Conservation (phyloP, 2,888 invertebrate species). For the Eupeodes latifasciatus region DNA sequence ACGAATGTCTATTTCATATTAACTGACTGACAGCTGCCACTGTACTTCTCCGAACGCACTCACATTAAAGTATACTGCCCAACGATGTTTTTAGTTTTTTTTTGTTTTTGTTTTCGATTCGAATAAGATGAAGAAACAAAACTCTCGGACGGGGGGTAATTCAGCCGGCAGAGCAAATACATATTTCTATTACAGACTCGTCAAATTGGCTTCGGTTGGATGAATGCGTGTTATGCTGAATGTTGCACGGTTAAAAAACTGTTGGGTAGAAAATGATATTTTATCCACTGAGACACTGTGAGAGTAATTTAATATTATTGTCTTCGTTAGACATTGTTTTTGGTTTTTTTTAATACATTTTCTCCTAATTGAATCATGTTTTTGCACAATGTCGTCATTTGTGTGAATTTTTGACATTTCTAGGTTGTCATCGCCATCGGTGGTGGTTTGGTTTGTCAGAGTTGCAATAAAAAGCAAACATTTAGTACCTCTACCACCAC, state of each 20-base stretch:
- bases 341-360: slow-evolving; percentile 33
- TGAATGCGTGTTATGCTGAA: slow-evolving; percentile 53
- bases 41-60: slow-evolving; percentile 44
- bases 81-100: background rate
- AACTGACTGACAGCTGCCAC: slow-evolving; percentile 45
- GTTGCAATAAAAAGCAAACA: slow-evolving; percentile 38
- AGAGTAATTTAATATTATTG: slow-evolving; percentile 73
- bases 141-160: slow-evolving; percentile 30
- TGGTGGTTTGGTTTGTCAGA: slow-evolving; percentile 29
- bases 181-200: slow-evolving; percentile 35
- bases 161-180: slow-evolving; percentile 37
- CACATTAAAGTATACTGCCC: slow-evolving; percentile 23
- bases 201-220: slow-evolving; percentile 65
- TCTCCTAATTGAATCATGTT: slow-evolving; percentile 63
- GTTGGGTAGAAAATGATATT: slow-evolving; percentile 51
- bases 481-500: background rate
- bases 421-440: slow-evolving; percentile 49
- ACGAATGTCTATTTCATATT: slow-evolving; percentile 47
- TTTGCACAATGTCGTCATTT: slow-evolving; percentile 36
- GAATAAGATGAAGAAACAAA: slow-evolving; percentile 30
- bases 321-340: slow-evolving; percentile 68
- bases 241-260: slow-evolving; percentile 46
- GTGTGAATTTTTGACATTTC: slow-evolving; percentile 72
- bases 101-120: background rate
- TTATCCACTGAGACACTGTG: slow-evolving; percentile 40